Evolutionary conservation across 2,888 invertebrate genomes (phyloP), one percentile per base, ranked within the genome.

Genomic region (Strigamia maritima): DNA sequence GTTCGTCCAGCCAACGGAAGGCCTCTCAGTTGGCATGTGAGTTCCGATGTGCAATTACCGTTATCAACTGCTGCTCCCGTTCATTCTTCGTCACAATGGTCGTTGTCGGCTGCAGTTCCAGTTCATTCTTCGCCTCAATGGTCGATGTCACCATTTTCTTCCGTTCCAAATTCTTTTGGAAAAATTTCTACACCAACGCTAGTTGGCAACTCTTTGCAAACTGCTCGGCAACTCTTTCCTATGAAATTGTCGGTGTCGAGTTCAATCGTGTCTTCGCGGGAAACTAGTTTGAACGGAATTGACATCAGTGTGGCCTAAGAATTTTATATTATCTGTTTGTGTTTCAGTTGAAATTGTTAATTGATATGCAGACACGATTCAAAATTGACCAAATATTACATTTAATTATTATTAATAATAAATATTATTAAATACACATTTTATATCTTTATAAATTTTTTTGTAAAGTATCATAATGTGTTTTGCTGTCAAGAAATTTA

Each of bases 1-100:
- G 76, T 40, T 38, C 78, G 60, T 49, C 40, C 12, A 26, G 26
- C 40, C n/a, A 77, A 28, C 14, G n/a, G 10, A 1, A 78, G 83
- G 80, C 81, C 82, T 49, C 78, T 82, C 81, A 81, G 84, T 78
- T 83, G 83, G 82, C 83, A 82, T 83, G 78, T 81, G 81, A 82
- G 83, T 80, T 81, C 82, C 4, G 78, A 78, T 8, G 54, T 77
- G 35, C 76, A 75, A 19, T 35, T 35, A 24, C 38, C 76, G 4
- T 19, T 75, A 14, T 31, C 76, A 16, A 19, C 35, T 28, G 16
- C 75, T 24, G 10, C 76, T 75, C 14, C 54, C 0, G 22, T 40
- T n/a, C 19, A 75, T 22, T 40, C 38, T 75, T 24, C 76, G 22
- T 75, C 76, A 1, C 76, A 75, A 19, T 75, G 76, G 76, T 75